These are phyloP conservation scores for Lutraria rhynchaena DNA, from an alignment of 1,140 invertebrate genomes.

Conservation along the genomic window DNA sequence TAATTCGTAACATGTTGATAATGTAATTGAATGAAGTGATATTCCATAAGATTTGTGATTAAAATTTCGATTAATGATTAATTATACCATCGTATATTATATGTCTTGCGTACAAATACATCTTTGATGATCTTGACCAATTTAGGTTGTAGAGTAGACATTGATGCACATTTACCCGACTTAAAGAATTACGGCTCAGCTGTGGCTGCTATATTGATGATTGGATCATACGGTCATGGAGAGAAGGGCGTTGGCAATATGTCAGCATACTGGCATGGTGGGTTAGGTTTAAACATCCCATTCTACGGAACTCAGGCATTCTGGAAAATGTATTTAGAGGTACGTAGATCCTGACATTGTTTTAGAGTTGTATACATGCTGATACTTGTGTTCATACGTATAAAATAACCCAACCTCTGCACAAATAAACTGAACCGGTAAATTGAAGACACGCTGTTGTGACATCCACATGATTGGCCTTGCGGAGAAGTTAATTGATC, in stretches of 20 bases:
- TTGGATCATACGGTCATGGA: conserved; percentile 43
- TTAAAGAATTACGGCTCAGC: conserved; percentile 33
- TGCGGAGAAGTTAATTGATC: no score
- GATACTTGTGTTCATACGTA: not conserved
- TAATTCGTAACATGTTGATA: no score
- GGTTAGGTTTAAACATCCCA: conserved; percentile 35
- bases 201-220: conserved; percentile 50
- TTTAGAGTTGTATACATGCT: not conserved
- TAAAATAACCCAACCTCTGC: no score
- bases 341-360: not conserved
- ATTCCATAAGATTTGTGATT: no score
- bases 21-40: no score
- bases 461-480: no score
- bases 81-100: no score
- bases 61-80: no score
- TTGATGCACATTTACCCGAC: conserved; percentile 20
- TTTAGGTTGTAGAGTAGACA: conserved; percentile 36
- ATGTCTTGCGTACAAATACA: not conserved
- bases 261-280: conserved; percentile 42
- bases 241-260: conserved; percentile 50
- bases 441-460: no score
- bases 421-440: no score
- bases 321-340: conserved; percentile 37
- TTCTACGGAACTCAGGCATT: conserved; percentile 48
- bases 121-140: not conserved